Evolutionary conservation across 2,113 vertebrate genomes (phyloP), one percentile per base, ranked within the genome.

Genomic region (Coreoperca whiteheadi): DNA sequence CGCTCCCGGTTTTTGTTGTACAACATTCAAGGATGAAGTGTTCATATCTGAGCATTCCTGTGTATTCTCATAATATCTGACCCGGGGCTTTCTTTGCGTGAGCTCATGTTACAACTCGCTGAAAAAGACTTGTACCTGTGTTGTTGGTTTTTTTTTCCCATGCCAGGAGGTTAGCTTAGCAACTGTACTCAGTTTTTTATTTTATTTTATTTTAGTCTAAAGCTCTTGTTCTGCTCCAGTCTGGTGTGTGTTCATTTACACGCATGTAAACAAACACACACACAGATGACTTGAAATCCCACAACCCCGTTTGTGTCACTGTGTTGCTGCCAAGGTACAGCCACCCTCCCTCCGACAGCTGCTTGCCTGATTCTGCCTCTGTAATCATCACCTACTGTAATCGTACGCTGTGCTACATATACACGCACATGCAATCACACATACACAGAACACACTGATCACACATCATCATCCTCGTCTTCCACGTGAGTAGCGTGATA

Each of bases 31-130:
- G 81, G 43, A 80, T 67, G 72, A 87, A 68, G 56, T 73, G 60
- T 72, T 86, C 64, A 50, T 64, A 72, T 77, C 74, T 37, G 21
- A 84, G 61, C 48, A 83, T 65, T 30, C 66, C 72, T 67, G 75
- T 84, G 71, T 77, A 80, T 81, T 84, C 73, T 85, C 73, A 67
- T 85, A 75, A 77, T 65, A 68, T 74, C 81, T 87, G 66, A 87
- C 85, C 83, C 6, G 60, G 25, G 73, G 77, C 86, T 80, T 71
- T 81, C 34, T 79, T 67, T 74, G 46, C 56, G 66, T n/a, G 37
- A 63, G 64, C 78, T 68, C 67, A 41, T 77, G 84, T 81, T 82
- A 48, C 39, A 82, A 65, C 75, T 57, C 2, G 10, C 76, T 57
- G 64, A 53, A 74, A 28, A 57, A 72, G 30, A 76, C 59, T 21